Evolutionary conservation across 2,113 vertebrate species (phyloP).

Genomic region (Odontesthes bonariensis): DNA sequence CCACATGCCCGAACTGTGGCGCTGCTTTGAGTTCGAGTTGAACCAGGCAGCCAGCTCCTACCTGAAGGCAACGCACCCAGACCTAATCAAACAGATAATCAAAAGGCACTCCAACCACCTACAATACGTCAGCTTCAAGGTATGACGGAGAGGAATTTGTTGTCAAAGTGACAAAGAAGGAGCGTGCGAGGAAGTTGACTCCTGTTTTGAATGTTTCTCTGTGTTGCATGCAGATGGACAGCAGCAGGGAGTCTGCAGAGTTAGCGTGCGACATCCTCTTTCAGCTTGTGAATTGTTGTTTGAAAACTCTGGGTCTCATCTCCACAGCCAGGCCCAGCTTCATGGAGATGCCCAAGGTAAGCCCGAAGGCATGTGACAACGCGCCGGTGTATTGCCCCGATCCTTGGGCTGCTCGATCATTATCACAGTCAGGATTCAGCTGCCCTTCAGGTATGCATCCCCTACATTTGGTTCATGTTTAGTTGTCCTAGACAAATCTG

Average conservation of each 20-base stretch:
- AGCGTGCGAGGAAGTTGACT: background rate
- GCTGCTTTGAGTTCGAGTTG: slow-evolving; percentile 97
- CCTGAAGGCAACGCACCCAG: slow-evolving; percentile 95
- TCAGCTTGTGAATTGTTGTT: slow-evolving; percentile 94
- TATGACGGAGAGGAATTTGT: slow-evolving; percentile 59
- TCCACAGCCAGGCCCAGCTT: slow-evolving; percentile 97
- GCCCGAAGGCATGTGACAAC: background rate
- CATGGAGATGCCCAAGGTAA: slow-evolving; percentile 97
- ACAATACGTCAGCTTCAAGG: slow-evolving; percentile 98
- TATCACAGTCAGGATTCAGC: slow-evolving; percentile 91
- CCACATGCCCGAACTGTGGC: slow-evolving; percentile 97
- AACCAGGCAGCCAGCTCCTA: slow-evolving; percentile 96
- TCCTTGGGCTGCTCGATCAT: slow-evolving; percentile 89
- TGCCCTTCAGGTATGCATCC: slow-evolving; percentile 89
- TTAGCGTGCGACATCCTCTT: slow-evolving; percentile 94
- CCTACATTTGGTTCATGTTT: background rate
- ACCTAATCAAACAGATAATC: slow-evolving; percentile 97
- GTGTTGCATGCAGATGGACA: slow-evolving; percentile 89
- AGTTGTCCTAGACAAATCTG: background rate
- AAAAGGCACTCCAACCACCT: slow-evolving; percentile 95
- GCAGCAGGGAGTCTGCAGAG: slow-evolving; percentile 96
- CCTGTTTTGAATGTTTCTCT: background rate
- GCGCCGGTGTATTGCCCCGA: background rate
- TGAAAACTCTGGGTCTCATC: slow-evolving; percentile 95
- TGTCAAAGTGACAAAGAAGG: background rate